These are phyloP conservation scores for Pseudochirops cupreus DNA, from an alignment of 2,797 vertebrate species.

Conservation along the genomic window DNA sequence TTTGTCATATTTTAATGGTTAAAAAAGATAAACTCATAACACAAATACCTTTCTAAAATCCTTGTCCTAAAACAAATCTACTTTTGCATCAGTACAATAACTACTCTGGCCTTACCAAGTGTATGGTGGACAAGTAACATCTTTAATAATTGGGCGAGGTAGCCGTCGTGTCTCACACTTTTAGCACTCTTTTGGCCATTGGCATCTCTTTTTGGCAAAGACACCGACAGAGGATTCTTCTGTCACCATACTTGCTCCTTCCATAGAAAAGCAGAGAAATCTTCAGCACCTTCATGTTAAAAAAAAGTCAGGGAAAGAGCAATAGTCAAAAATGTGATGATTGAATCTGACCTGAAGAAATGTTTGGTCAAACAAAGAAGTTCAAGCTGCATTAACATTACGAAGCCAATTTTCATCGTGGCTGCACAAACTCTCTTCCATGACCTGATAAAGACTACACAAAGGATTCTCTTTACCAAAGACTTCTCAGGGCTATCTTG, in stretches of 20 bases:
- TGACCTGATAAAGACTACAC: slow-evolving; percentile 67
- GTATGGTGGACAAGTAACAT: slow-evolving; percentile 21
- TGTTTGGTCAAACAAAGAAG: slow-evolving; percentile 78
- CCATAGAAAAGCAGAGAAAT: slow-evolving; percentile 69
- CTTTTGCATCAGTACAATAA: slow-evolving; percentile 61
- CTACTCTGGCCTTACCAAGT: slow-evolving; percentile 69
- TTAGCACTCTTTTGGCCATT: slow-evolving; percentile 61
- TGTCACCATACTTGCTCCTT: slow-evolving; percentile 52
- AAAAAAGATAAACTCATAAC: background rate
- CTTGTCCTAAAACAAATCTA: slow-evolving; percentile 60
- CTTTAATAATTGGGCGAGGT: slow-evolving; percentile 41
- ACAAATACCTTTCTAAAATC: slow-evolving; percentile 65
- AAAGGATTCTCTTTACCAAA: slow-evolving; percentile 66
- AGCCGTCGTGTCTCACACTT: slow-evolving; percentile 59
- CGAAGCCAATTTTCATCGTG: slow-evolving; percentile 35
- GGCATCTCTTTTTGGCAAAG: slow-evolving; percentile 36
- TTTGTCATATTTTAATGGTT: slow-evolving; percentile 58
- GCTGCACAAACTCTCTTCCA: slow-evolving; percentile 42
- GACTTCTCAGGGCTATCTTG: slow-evolving; percentile 60
- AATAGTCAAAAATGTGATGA: slow-evolving; percentile 80
- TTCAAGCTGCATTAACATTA: slow-evolving; percentile 82
- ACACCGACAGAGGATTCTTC: slow-evolving; percentile 67
- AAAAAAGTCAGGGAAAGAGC: slow-evolving; percentile 77
- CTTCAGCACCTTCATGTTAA: slow-evolving; percentile 72
- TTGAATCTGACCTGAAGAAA: slow-evolving; percentile 76